Evolutionary conservation across 2,113 vertebrate species (phyloP).

Genomic region (Neoarius graeffei): DNA sequence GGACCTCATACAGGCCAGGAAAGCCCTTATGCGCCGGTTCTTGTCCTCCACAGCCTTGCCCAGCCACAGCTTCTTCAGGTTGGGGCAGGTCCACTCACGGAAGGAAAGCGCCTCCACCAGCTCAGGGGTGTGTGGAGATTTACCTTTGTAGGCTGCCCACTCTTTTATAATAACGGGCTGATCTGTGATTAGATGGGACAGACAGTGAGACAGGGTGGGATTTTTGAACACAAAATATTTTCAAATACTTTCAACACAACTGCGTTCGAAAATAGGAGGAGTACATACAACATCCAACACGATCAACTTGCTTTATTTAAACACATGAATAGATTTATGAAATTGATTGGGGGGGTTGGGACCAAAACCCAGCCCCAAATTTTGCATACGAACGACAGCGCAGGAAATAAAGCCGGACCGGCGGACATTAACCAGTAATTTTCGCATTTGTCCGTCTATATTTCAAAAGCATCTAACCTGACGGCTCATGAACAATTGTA

Average conservation of each 20-base stretch:
- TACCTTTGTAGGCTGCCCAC: conserved; percentile 96
- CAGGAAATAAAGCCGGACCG: too few species aligned
- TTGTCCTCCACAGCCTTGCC: conserved; percentile 94
- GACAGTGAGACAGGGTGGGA: neutral
- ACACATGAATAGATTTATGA: too few species aligned
- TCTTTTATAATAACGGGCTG: conserved; percentile 91
- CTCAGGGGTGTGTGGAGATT: conserved; percentile 92
- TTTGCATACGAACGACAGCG: neutral
- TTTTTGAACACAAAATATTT: neutral
- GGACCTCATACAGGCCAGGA: conserved; percentile 94
- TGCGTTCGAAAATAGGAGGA: neutral
- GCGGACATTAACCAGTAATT: too few species aligned
- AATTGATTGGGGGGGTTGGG: too few species aligned
- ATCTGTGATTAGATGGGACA: conserved; percentile 67
- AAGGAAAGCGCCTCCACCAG: conserved; percentile 93
- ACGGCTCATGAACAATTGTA: too few species aligned
- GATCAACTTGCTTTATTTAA: neutral
- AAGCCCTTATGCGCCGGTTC: conserved; percentile 92
- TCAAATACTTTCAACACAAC: neutral
- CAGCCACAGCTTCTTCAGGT: conserved; percentile 92
- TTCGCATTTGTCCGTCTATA: too few species aligned
- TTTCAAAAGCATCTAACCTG: too few species aligned
- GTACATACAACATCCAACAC: neutral
- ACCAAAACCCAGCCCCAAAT: neutral
- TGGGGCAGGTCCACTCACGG: conserved; percentile 95